These are phyloP conservation scores for Forbesichthys agassizii DNA, from an alignment of 2,113 vertebrate genomes.

Conservation along the genomic window DNA sequence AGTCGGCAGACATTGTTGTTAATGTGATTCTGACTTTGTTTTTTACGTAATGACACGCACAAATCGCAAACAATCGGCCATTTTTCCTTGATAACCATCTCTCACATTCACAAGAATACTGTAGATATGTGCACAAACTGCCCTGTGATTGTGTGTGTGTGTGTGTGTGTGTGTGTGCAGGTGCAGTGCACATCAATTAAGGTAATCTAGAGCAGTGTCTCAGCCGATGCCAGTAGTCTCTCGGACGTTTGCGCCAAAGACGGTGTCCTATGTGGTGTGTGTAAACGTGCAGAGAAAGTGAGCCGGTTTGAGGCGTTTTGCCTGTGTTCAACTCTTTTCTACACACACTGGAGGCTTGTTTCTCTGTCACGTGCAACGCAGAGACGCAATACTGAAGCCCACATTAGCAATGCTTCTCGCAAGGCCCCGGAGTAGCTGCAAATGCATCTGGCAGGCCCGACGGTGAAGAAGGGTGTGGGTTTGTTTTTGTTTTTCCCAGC, in stretches of 20 bases:
- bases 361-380: too few relatives aligned
- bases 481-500: constrained; percentile 40
- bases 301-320: neutral
- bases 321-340: neutral
- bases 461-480: constrained; percentile 16
- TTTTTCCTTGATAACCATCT: too few relatives aligned
- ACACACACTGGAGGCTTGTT: too few relatives aligned
- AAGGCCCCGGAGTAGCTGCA: constrained; percentile 2
- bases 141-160: constrained; percentile 12
- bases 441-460: constrained; percentile 22
- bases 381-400: too few relatives aligned
- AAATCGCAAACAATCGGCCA: neutral
- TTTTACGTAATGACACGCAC: constrained; percentile 54
- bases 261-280: constrained; percentile 47
- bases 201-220: constrained; percentile 64
- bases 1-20: constrained; percentile 54
- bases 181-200: constrained; percentile 5
- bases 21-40: constrained; percentile 38
- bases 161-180: neutral
- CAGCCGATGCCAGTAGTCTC: constrained; percentile 23
- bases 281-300: neutral
- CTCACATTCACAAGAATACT: neutral
- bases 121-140: constrained; percentile 5
- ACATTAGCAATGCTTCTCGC: constrained; percentile 1
- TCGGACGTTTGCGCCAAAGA: constrained; percentile 58